Evolutionary conservation across 2,888 invertebrate species (phyloP).

Genomic region (Coenonympha glycerion): DNA sequence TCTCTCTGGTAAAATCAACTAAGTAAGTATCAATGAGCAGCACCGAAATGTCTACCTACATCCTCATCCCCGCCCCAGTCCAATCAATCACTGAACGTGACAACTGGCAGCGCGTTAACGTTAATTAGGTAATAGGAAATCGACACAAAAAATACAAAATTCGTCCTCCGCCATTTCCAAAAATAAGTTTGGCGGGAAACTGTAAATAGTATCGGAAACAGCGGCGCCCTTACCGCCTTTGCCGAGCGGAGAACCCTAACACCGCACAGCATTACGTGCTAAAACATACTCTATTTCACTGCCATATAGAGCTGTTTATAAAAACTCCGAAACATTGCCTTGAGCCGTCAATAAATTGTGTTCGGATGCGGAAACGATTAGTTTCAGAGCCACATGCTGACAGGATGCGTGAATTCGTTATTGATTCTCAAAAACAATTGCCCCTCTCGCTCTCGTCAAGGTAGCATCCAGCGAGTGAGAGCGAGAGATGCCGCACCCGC

Average conservation of each 20-base stretch:
- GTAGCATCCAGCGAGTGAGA: constrained; percentile 25
- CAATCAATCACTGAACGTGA: neutral
- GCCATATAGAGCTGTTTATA: neutral
- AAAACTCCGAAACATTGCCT: fast-evolving
- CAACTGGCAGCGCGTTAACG: neutral
- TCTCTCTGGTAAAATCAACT: too few species aligned
- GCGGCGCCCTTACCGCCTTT: constrained; percentile 38
- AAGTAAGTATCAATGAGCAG: too few species aligned
- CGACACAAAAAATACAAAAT: constrained; percentile 12
- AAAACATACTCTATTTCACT: constrained; percentile 17
- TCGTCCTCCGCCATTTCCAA: constrained; percentile 26
- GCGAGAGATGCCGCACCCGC: constrained; percentile 40
- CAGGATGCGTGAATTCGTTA: constrained; percentile 69
- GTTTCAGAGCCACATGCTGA: constrained; percentile 69
- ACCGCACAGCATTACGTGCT: constrained; percentile 17
- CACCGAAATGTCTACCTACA: neutral
- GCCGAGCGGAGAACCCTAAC: constrained; percentile 19
- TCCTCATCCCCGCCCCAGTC: neutral
- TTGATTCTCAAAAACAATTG: constrained; percentile 60
- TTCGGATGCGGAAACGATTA: constrained; percentile 63
- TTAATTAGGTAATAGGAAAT: neutral
- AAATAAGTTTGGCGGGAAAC: constrained; percentile 60
- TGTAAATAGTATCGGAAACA: constrained; percentile 58
- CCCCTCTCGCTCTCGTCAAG: constrained; percentile 32
- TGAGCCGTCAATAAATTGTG: constrained; percentile 31